Base-by-base conservation (phyloP, 1,140 invertebrate species). In the Leptopilina boulardi region DNA sequence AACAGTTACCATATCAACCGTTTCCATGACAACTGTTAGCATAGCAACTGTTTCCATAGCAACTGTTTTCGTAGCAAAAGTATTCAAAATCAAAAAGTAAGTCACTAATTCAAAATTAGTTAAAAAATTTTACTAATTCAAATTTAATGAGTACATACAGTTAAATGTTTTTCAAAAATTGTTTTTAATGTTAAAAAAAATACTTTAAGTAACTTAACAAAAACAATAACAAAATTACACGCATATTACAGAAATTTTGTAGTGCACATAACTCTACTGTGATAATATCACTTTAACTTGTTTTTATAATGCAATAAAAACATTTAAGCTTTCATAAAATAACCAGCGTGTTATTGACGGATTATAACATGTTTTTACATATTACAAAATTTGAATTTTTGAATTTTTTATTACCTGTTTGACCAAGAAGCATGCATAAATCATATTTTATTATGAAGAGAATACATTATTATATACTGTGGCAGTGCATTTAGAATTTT, bases 351-450 rank as follows among this genome's bases (percentile, higher is more conserved):
- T 47, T 47, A 47, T 47, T 47, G 44, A 47, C 13, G 44, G 44
- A 47, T 47, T 47, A 42, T 42, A 47, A 47, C 44, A 15, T 47
- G 44, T 47, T 51, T 51, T n/a, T 51, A 18, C n/a, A n/a, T 51
- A 51, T 18, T 18, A 51, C 47, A 18, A 18, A 51, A 18, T 18
- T 51, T 51, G 5, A 51, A 51, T 51, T 51, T 6, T 51, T 18
- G n/a, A 51, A 51, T 3, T 47, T 47, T 47, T 51, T 51, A 44
- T 44, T 9, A 44, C 13, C 42, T 51, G n/a, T 18, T n/a, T 18
- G n/a, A 18, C 47, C 47, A 51, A 51, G 47, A 18, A 51, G 47
- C n/a, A 47, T 42, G 42, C 42, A 51, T 51, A 18, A 51, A 51
- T 51, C 47, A 51, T 47, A 47, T 6, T 51, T 51, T 51, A 51